Evolutionary conservation across 2,113 vertebrate genomes (phyloP), one percentile per base, ranked within the genome.

Genomic region (Rhinopithecus roxellana): DNA sequence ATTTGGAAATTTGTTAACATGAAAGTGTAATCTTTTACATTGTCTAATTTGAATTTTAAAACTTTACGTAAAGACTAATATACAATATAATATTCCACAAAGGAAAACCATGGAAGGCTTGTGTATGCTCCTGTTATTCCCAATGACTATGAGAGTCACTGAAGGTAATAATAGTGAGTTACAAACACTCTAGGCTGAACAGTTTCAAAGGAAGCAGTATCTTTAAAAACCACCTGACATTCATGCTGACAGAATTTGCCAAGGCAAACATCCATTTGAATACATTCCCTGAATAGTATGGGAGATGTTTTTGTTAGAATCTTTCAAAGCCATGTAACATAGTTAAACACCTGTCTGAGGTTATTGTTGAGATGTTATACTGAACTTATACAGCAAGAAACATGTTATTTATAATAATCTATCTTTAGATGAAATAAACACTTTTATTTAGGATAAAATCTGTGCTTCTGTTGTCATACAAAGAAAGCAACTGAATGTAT

Each of bases 1-100:
- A 95, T 72, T 95, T 97, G 27, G 25, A 97, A 89, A 14, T 17
- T 90, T 97, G 13, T 50, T 93, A 52, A 77, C 96, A 97, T 84
- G 61, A 96, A 91, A 20, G 67, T 69, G 25, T 30, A 22, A 91
- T 69, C 6, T 35, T 90, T 95, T 52, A 81, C 78, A 10, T 77
- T 48, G 30, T 87, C n/a, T 74, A 89, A 61, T 69, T 84, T 77
- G 38, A 97, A 88, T 50, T 92, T 69, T 85, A 70, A 86, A 80
- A 22, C 43, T 81, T 94, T 75, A 50, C 35, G 70, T 93, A 83
- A 85, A 93, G n/a, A 93, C 12, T 88, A 89, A 91, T 84, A 93
- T 70, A 64, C 32, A 86, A 75, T 38, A 89, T 43, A 48, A 45
- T 57, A 2, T 74, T 74, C 9, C 2, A 86, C 30, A n/a, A 89